Conservation (phyloP, 2,113 vertebrate species). For the Meriones unguiculatus region DNA sequence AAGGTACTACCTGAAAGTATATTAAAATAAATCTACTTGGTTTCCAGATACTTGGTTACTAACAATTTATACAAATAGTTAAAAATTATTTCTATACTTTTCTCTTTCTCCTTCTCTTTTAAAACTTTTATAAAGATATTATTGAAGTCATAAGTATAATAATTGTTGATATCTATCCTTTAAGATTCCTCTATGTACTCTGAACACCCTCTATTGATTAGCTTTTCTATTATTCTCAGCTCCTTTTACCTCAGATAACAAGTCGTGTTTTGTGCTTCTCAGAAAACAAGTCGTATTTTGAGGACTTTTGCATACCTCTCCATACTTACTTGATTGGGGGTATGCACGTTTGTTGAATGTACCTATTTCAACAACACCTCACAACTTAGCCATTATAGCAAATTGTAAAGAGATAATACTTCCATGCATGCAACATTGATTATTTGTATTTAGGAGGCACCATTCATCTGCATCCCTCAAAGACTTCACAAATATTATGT, state of each 20-base stretch:
- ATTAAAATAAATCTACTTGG: neutral
- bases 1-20: constrained; percentile 12
- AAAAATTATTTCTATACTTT: constrained; percentile 40
- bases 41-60: constrained; percentile 24
- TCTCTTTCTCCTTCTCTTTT: constrained; percentile 55
- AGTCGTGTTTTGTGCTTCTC: neutral
- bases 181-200: constrained; percentile 60
- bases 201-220: constrained; percentile 51
- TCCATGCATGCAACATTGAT: constrained; percentile 57
- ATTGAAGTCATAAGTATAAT: constrained; percentile 52
- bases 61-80: constrained; percentile 21
- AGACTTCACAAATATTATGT: constrained; percentile 71
- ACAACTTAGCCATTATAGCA: constrained; percentile 52
- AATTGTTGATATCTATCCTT: constrained; percentile 58
- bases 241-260: constrained; percentile 33
- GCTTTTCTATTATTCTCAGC: constrained; percentile 47
- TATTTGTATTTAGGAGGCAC: constrained; percentile 64
- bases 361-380: constrained; percentile 46
- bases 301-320: constrained; percentile 36
- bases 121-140: constrained; percentile 45
- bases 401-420: constrained; percentile 48
- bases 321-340: constrained; percentile 24
- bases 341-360: constrained; percentile 50
- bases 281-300: constrained; percentile 43
- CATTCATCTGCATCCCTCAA: constrained; percentile 76